Percentiles rank a stretch among this genome's conserved stretches.
Conservation (phyloP, 2,113 vertebrate species). For the Gallinago paraguaiae region DNA sequence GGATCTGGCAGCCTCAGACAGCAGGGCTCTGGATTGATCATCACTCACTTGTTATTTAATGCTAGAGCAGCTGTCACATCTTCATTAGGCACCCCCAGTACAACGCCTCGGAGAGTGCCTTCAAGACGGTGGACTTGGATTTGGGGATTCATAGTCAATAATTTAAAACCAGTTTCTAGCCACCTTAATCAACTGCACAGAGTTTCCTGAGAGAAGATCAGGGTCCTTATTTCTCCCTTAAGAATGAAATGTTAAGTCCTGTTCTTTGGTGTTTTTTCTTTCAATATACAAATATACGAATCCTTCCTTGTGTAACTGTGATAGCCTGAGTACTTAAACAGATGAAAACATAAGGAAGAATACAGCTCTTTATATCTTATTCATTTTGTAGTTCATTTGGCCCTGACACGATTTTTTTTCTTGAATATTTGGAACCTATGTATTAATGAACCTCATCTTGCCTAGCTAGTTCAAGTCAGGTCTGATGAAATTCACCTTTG, state of each 20-base stretch:
- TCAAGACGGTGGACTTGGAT: accelerated
- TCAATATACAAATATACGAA: neutral
- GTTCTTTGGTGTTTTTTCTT: neutral
- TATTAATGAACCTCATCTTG: neutral
- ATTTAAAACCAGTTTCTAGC: neutral
- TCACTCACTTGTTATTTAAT: neutral
- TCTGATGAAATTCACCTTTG: constrained; percentile 1
- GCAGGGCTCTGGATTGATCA: neutral
- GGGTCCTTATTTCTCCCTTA: neutral
- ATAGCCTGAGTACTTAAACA: neutral
- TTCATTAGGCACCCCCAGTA: neutral
- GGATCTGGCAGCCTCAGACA: neutral
- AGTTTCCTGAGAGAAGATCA: neutral
- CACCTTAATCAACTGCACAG: neutral
- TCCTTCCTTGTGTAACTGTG: neutral
- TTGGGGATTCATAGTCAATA: neutral
- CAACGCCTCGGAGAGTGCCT: neutral
- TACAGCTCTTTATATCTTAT: neutral
- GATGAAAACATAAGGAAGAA: neutral
- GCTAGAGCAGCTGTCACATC: neutral
- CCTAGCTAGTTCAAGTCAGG: neutral
- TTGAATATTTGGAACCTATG: neutral
- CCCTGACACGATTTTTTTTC: neutral
- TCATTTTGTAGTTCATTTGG: neutral
- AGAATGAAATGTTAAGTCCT: neutral